A percentile compares a stretch with the other conserved stretches of the same genome.
These are phyloP conservation scores for Drosophila bocki DNA, from an alignment of 1,140 invertebrate species.

Conservation along the genomic window DNA sequence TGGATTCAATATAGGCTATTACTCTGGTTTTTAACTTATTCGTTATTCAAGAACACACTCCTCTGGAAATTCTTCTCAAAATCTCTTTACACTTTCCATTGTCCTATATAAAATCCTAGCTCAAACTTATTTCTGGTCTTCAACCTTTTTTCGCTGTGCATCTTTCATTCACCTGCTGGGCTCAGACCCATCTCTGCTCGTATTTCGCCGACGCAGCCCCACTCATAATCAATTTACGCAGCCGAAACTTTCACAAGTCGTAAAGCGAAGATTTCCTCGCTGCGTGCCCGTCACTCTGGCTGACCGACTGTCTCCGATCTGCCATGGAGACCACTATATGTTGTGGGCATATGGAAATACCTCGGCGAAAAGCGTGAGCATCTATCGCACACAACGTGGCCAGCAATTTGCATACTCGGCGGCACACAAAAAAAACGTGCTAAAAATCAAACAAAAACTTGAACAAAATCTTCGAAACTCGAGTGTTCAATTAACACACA, in stretches of 20 bases:
- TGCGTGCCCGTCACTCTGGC: constrained; percentile 34
- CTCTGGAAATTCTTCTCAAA: neutral
- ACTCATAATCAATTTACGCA: constrained; percentile 65
- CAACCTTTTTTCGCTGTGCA: constrained; percentile 26
- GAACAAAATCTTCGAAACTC: constrained; percentile 40
- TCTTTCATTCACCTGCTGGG: constrained; percentile 38
- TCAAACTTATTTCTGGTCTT: too few relatives aligned
- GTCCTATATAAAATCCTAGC: too few relatives aligned
- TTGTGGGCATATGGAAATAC: constrained; percentile 8
- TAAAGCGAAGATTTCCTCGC: constrained; percentile 46
- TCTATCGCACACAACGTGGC: constrained; percentile 50
- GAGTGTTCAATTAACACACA: constrained; percentile 71
- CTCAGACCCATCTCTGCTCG: constrained; percentile 29
- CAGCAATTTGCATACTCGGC: constrained; percentile 63
- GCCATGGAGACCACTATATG: constrained; percentile 8
- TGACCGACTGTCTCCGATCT: constrained; percentile 55
- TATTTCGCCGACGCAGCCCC: constrained; percentile 26
- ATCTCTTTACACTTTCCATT: neutral
- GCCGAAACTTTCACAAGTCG: constrained; percentile 60
- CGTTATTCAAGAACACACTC: too few relatives aligned
- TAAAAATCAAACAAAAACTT: constrained; percentile 63
- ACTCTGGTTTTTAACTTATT: neutral
- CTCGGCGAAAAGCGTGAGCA: constrained; percentile 31
- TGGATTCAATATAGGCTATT: neutral
- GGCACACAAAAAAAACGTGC: constrained; percentile 50